These are phyloP conservation scores for Eonycteris spelaea DNA, from an alignment of 2,113 vertebrate species.

Conservation along the genomic window DNA sequence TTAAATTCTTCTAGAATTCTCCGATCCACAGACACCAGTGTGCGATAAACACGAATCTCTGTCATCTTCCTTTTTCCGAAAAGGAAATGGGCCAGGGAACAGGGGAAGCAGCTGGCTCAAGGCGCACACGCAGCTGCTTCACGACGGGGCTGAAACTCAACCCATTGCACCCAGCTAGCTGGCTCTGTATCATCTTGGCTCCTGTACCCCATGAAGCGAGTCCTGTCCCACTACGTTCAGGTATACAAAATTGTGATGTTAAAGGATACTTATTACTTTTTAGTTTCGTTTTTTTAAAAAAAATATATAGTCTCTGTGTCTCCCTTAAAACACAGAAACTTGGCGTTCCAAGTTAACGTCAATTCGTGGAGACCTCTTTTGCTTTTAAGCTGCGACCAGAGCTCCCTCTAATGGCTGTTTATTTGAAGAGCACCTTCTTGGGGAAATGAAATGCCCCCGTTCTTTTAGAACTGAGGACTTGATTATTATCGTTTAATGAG, in stretches of 20 bases:
- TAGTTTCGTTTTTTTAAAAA: background rate
- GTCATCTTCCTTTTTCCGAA: background rate
- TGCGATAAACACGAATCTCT: background rate
- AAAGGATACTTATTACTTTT: background rate
- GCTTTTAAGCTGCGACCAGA: background rate
- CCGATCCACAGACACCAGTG: background rate
- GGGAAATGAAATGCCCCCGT: background rate
- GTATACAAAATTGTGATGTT: background rate
- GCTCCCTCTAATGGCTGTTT: conserved; percentile 58
- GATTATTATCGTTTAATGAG: background rate
- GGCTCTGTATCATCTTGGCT: background rate
- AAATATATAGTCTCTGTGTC: background rate
- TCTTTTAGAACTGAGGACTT: background rate
- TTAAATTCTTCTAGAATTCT: background rate
- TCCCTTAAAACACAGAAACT: background rate
- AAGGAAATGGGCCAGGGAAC: background rate
- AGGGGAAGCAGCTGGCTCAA: background rate
- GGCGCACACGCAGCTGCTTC: background rate
- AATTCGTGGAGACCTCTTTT: background rate
- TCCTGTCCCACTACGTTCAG: background rate
- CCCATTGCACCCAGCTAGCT: background rate
- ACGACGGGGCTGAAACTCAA: fast-evolving
- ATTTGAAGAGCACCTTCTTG: background rate
- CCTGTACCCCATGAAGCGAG: background rate
- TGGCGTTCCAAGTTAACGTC: background rate